Evolutionary conservation across 2,888 invertebrate genomes (phyloP).

Genomic region (Lottia gigantea): DNA sequence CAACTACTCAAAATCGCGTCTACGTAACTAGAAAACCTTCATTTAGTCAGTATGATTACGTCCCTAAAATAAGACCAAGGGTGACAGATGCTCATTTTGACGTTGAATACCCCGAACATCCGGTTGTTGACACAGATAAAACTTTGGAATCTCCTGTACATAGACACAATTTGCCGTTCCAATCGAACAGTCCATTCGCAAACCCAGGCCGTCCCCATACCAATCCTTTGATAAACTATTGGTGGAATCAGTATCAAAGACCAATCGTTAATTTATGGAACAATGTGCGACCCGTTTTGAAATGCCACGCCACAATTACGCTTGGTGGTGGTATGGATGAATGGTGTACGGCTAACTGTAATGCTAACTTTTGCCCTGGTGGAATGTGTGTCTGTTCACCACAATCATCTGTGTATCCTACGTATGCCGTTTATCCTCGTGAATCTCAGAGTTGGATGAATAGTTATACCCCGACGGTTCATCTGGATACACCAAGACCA

Average conservation of each 20-base stretch:
- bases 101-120: conserved; percentile 6
- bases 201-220: background rate
- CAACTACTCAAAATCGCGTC: conserved; percentile 24
- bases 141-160: background rate
- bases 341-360: conserved; percentile 58
- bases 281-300: conserved; percentile 20
- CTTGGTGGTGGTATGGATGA: conserved; percentile 55
- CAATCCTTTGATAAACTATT: conserved; percentile 12
- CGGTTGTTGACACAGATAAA: background rate
- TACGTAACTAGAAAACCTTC: background rate
- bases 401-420: conserved; percentile 12
- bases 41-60: background rate
- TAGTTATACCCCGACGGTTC: conserved; percentile 9
- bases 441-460: conserved; percentile 16
- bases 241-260: conserved; percentile 24
- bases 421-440: conserved; percentile 12
- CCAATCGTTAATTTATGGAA: conserved; percentile 18
- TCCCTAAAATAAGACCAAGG: background rate
- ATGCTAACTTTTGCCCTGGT: conserved; percentile 49
- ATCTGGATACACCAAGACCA: background rate
- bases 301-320: conserved; percentile 46
- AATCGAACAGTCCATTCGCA: conserved; percentile 12
- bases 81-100: background rate
- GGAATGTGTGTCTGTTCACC: conserved; percentile 34
- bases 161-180: background rate